phyloP scores from a whole-genome alignment of 2,113 vertebrate genomes.

The Phocoena phocoena region DNA sequence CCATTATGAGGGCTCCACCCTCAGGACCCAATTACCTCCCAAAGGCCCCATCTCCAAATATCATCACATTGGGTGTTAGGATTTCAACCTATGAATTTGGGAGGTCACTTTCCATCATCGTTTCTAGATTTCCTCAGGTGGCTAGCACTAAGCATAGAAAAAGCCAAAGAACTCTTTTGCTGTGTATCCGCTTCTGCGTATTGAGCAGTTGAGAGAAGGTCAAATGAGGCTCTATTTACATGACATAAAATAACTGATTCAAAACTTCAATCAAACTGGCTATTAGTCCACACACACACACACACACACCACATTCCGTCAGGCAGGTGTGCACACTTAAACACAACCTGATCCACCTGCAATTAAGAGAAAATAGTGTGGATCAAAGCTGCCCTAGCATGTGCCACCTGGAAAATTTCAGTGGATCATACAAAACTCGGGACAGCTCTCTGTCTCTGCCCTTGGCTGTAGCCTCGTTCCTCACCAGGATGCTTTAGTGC shows the following conservation, averaged over 20 bases:
- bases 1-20: too few species aligned
- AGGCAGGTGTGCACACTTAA: neutral
- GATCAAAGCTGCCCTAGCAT: neutral
- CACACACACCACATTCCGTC: neutral
- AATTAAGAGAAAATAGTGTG: neutral
- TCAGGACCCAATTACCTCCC: neutral
- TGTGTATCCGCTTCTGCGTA: neutral
- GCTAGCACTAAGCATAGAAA: neutral
- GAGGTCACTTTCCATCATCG: accelerated
- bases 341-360: neutral
- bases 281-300: neutral
- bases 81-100: neutral
- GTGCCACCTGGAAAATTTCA: neutral
- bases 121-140: neutral
- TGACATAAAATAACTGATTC: neutral
- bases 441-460: accelerated
- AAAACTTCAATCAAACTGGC: neutral
- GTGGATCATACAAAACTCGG: neutral
- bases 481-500: neutral
- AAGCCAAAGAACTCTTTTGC: neutral
- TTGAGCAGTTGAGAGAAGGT: neutral
- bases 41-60: neutral
- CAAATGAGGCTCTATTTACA: neutral
- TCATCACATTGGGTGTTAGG: too few species aligned
- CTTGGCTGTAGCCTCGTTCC: neutral